Evolutionary conservation across 1,140 invertebrate genomes (phyloP).

Genomic region (Diabrotica virgifera): DNA sequence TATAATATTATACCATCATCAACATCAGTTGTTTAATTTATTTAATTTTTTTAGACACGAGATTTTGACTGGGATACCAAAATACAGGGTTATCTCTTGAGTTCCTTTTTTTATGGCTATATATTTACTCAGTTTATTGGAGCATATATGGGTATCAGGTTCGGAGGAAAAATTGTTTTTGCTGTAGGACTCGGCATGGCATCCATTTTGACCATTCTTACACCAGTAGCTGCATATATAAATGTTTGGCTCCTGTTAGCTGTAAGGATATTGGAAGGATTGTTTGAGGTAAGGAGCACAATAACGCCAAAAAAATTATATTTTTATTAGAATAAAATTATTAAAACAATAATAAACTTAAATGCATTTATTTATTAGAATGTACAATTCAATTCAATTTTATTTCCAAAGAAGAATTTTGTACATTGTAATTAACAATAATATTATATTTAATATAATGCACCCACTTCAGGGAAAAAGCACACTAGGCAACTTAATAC

Average conservation of each 20-base stretch:
- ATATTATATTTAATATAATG: too few relatives aligned
- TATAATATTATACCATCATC: too few relatives aligned
- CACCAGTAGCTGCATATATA: slow-evolving; percentile 73
- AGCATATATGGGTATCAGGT: slow-evolving; percentile 55
- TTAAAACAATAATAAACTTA: too few relatives aligned
- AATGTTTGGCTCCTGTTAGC: slow-evolving; percentile 69
- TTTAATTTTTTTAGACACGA: slow-evolving; percentile 6
- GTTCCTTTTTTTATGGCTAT: slow-evolving; percentile 86
- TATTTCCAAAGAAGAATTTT: too few relatives aligned
- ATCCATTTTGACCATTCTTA: slow-evolving; percentile 77
- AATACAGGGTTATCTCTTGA: slow-evolving; percentile 76
- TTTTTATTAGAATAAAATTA: too few relatives aligned
- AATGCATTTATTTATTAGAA: too few relatives aligned
- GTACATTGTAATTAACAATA: too few relatives aligned
- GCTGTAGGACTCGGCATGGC: slow-evolving; percentile 76
- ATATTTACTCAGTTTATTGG: slow-evolving; percentile 66
- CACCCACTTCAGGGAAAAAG: too few relatives aligned
- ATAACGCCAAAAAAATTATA: too few relatives aligned
- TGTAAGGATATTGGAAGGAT: slow-evolving; percentile 80
- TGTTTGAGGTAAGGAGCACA: slow-evolving; percentile 84
- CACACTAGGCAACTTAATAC: too few relatives aligned
- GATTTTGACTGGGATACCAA: slow-evolving; percentile 82
- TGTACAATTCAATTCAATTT: too few relatives aligned
- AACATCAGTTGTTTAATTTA: too few relatives aligned
- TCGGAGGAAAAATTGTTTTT: slow-evolving; percentile 66